Evolutionary conservation across 2,797 vertebrate genomes (phyloP).

Genomic region (Anniella stebbinsi): DNA sequence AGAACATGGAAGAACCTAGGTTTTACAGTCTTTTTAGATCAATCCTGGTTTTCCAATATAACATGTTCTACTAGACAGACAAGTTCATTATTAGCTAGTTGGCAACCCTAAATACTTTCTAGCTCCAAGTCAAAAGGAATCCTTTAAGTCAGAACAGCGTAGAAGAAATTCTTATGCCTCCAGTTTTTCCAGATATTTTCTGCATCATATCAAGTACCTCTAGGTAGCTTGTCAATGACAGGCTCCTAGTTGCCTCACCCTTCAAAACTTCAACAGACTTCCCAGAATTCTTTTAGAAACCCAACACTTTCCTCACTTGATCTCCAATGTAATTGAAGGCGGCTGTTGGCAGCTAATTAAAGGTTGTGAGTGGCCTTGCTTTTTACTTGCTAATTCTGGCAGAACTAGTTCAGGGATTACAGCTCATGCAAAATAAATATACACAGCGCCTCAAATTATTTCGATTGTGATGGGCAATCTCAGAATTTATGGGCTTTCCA

Average conservation of each 20-base stretch:
- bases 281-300: not conserved
- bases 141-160: not conserved
- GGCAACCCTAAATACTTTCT: not conserved
- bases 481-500: conserved; percentile 67
- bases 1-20: not conserved
- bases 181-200: not conserved
- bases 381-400: not conserved
- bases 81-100: not conserved
- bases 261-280: not conserved
- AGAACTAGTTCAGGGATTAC: not conserved
- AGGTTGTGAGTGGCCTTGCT: not conserved
- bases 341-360: not conserved
- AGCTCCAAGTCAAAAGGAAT: not conserved
- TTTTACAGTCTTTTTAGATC: not conserved
- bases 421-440: not conserved
- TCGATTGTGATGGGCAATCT: rapidly evolving
- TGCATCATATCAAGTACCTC: not conserved
- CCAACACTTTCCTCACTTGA: not conserved
- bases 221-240: not conserved
- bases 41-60: not conserved
- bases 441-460: conserved; percentile 5
- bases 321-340: not conserved
- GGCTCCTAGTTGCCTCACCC: not conserved
- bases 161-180: not conserved
- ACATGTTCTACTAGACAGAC: not conserved